Evolutionary conservation across 2,797 vertebrate genomes (phyloP), one percentile per base, ranked within the genome.

Genomic region (Taeniopygia guttata): DNA sequence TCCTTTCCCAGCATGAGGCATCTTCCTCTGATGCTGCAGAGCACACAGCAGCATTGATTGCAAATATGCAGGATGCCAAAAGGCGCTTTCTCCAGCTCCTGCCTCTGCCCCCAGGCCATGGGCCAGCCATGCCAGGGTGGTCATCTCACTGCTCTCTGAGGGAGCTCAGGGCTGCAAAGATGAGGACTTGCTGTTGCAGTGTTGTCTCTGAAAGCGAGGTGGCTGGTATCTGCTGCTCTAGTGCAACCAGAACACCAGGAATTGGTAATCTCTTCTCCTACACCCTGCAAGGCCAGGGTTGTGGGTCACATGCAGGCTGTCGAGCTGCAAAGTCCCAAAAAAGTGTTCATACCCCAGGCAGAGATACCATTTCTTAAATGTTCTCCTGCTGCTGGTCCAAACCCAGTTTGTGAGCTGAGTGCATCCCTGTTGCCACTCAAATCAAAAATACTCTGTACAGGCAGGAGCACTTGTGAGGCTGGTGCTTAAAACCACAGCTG

Each of bases 111-210:
- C 4, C 12, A 8, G 58, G 36, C 48, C 3, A 0, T 1, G 8
- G 59, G 27, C 3, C 2, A 56, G 72, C 43, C 0, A 0, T 62
- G 59, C 3, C 8, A 34, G 42, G 59, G 32, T 67, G 58, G 29
- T 20, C 69, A 58, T 29, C 49, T 51, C 2, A 9, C 20, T 52
- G 79, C 30, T 52, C 56, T 0, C 4, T 42, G n/a, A 77, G 27
- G 15, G 42, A 54, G 34, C 26, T 73, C 0, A 0, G 20, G 45
- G 20, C 2, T 36, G 22, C 8, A 7, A 18, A 72, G 30, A 16
- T 3, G 22, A 83, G 52, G 23, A 29, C 17, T 67, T 0, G 1
- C 42, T 59, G 34, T 55, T 59, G 22, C 9, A 30, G 0, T 1
- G 10, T 0, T 54, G 30, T 46, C 45, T 60, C 77, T 68, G 76